Evolutionary conservation across 1,140 invertebrate species (phyloP), one percentile per base, ranked within the genome.

Genomic region (Heterodera carotae): DNA sequence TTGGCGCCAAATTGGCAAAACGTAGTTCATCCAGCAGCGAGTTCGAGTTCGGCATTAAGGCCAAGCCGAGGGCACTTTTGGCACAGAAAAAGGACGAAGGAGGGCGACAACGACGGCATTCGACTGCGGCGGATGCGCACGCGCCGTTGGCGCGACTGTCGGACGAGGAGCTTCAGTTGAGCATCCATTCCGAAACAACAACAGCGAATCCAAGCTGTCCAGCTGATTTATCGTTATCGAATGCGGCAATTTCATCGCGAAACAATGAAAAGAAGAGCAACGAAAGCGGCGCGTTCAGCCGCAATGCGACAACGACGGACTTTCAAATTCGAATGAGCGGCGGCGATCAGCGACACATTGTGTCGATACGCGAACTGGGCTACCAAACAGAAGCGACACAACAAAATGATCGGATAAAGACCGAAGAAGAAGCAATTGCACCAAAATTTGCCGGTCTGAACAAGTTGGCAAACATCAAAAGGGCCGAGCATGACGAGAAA

Each of bases 111-210:
- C 56, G 56, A 71, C 29, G 59, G 69, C 59, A 18, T 25, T 71
- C 48, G 33, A 7, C 31, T 25, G 43, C 48, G 33, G 6, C 31
- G 22, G 33, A 43, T 43, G 48, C 22, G 56, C 31, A 33, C 34
- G 72, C 72, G 10, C 72, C 72, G 33, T 74, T 74, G 36, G 72
- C 72, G 15, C 27, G 39, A 25, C 36, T 74, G 59, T 74, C 72
- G 34, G 72, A 74, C 34, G 72, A 74, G 36, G 72, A 74, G 64
- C 59, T 74, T 18, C 33, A 74, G 36, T 25, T 74, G 36, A 71
- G 69, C 59, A 25, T 48, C 22, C 12, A 31, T 7, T 70, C 69
- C 22, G 33, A 43, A 31, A 53, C 15, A 69, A 31, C 39, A 34
- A 29, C 25, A 68, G 33, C 2, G 27, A 29, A 29, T 48, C 34